phyloP scores from a whole-genome alignment of 1,140 invertebrate genomes.

The Aporrectodea caliginosa region DNA sequence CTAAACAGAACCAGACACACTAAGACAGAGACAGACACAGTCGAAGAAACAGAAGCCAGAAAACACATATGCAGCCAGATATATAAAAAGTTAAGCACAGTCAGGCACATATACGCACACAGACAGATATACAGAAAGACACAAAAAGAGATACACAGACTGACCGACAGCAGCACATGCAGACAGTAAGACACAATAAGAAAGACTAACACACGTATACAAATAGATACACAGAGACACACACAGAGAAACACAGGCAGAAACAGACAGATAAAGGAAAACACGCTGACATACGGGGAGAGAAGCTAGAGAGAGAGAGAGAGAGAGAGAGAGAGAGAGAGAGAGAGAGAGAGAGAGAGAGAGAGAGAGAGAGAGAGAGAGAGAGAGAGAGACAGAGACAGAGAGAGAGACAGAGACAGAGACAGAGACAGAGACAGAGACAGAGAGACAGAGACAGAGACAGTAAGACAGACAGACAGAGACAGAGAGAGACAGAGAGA shows the following conservation, averaged over 20 bases:
- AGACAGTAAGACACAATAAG: background rate
- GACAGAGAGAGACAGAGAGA: slow-evolving; percentile 6
- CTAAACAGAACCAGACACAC: background rate
- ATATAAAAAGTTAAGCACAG: background rate
- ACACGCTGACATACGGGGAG: background rate
- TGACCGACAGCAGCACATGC: background rate
- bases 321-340: slow-evolving; percentile 18
- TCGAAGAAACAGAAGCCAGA: background rate
- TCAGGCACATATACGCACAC: background rate
- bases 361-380: background rate
- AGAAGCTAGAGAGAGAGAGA: background rate
- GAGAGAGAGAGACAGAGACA: background rate
- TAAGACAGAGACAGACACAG: background rate
- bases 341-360: background rate
- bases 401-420: background rate
- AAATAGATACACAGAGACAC: background rate
- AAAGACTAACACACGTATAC: background rate
- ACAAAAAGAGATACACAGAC: slow-evolving; percentile 8
- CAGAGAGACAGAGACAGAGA: background rate
- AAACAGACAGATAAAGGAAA: background rate
- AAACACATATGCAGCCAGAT: background rate
- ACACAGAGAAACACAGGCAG: background rate
- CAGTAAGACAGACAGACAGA: background rate
- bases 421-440: background rate
- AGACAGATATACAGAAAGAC: slow-evolving; percentile 6